Evolutionary conservation across 1,140 invertebrate genomes (phyloP), one percentile per base, ranked within the genome.

Genomic region (Cydia amplana): DNA sequence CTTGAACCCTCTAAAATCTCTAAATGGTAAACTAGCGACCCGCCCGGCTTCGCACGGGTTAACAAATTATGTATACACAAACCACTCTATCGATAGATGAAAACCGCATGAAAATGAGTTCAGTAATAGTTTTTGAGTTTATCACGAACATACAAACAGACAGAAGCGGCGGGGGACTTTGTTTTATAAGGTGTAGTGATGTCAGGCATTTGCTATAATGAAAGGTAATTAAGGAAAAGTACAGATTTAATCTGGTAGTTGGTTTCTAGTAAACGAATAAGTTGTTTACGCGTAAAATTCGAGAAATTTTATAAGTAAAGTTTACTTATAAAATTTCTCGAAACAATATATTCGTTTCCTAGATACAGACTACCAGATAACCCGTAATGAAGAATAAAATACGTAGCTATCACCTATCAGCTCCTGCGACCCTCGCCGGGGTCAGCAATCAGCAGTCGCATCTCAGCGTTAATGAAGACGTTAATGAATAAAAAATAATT

Each of bases 401-500:
- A 10, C 0, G 25, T 3, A 25, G 25, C 25, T 25, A 25, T 25
- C 25, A 25, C 25, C n/a, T 70, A 70, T 70, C 65, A 70, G 65
- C 16, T 36, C 65, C 32, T 18, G 2, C 32, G 65, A 70, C 65
- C 65, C 36, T 43, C 23, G 36, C 32, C 36, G 32, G 65, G 65
- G 65, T 70, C 65, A 70, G 65, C 65, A 70, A 40, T 5, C 12
- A 16, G 64, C 16, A 9, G 28, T 67, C 64, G 18, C 51, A 55
- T n/a, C 55, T 0, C 7, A 2, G 20, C 25, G 36, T 70, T 70
- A 70, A 70, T 70, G 32, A 43, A 36, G 28, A 43, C 64, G 64
- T 10, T 36, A 70, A 36, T 36, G 18, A 20, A 70, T 70, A 70
- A 70, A 70, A 70, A 70, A 70, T 70, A 70, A 70, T 70, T 70